Evolutionary conservation across 2,113 vertebrate genomes (phyloP).

Genomic region (Microtus montanus): DNA sequence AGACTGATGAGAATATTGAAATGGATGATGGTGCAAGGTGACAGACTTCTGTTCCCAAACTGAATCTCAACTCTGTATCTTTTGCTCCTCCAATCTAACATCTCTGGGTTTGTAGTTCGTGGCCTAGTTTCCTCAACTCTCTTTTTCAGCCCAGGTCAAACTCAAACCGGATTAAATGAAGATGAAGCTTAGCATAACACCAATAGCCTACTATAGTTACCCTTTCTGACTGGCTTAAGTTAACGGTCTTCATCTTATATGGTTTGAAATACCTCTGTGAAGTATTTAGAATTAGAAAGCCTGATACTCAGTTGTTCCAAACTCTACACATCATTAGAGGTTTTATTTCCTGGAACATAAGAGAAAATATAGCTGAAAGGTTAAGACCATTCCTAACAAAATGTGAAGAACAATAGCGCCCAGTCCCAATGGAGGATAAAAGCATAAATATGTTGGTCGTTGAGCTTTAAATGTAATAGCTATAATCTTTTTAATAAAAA

Average conservation of each 20-base stretch:
- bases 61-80: not conserved
- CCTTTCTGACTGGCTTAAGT: not conserved
- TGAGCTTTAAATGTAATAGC: not conserved
- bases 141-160: not conserved
- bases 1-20: not conserved
- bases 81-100: not conserved
- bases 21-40: not conserved
- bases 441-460: not conserved
- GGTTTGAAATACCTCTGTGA: not conserved
- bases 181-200: not conserved
- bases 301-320: constrained; percentile 11
- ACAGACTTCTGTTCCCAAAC: constrained; percentile 9
- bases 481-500: not conserved
- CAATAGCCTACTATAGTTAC: not conserved
- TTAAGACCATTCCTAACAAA: constrained; percentile 24
- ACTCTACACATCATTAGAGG: not conserved
- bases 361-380: not conserved
- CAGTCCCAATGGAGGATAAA: not conserved
- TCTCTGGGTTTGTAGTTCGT: not conserved
- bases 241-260: not conserved
- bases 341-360: constrained; percentile 9
- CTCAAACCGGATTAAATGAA: not conserved
- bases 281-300: constrained; percentile 26
- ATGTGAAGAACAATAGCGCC: not conserved
- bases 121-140: not conserved